Base-by-base conservation (phyloP, 2,113 vertebrate genomes). In the Tiliqua scincoides region DNA sequence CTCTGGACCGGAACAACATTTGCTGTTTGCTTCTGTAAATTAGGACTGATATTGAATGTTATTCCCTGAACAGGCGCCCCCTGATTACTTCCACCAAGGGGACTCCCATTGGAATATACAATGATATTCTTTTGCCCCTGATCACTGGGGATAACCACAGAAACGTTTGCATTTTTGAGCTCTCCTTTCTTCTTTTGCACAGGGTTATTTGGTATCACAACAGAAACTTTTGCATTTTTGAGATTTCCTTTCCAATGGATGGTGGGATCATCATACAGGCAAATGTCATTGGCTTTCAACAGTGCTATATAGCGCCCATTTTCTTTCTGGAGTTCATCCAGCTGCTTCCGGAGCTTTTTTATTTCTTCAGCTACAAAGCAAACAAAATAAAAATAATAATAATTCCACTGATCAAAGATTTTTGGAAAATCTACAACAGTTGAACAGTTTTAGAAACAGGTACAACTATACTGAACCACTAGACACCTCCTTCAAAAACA, bases 191-290 rank as follows among this genome's bases (percentile, higher is more conserved):
- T 98, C 91, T 99, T 98, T 52, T 98, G 97, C 83, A 97, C 95
- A 90, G 98, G 97, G 89, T 99, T 98, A 77, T 97, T 91, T 0
- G 98, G 97, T 88, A 97, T 97, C 87, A 99, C 98, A 93, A 98
- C 98, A 1, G 98, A 97, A 87, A 99, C 97, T 92, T 98, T 99
- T 10, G 98, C 93, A 37, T 95, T 97, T 86, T 97, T 97, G 75
- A 98, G 96, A 91, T 98, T 99, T 89, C 98, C 98, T 94, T 98
- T 99, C 99, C 99, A 99, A 95, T 99, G 98, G 89, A 99, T 96
- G 1, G 98, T 99, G 73, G 98, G 99, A 91, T 99, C 98, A 71
- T 99, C 98, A 11, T 99, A 97, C 57, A 99, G 94, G 93, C 97
- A 98, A 91, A 99, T 98, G 90, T 98, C 98, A 82, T 99, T 98